These are phyloP conservation scores for Galagoides demidoff DNA, from an alignment of 2,797 vertebrate genomes.

Conservation along the genomic window DNA sequence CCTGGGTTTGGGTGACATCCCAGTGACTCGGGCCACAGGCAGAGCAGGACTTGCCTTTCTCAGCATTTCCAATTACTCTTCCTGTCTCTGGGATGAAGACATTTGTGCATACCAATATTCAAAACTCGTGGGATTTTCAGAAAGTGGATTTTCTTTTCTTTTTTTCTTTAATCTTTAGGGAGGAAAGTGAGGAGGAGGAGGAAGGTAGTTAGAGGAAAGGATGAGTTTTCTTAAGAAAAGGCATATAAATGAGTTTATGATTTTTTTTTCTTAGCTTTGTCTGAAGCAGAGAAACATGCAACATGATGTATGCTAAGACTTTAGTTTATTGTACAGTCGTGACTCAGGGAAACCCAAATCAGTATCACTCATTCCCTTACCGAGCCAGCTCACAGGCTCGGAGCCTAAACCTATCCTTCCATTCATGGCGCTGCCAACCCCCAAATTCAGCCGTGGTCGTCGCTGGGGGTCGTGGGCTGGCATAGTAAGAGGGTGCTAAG, in stretches of 20 bases:
- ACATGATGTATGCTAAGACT: not conserved
- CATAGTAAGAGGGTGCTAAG: constrained; percentile 72
- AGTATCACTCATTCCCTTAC: not conserved
- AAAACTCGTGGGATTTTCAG: not conserved
- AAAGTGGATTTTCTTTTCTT: not conserved
- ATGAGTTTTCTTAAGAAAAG: not conserved
- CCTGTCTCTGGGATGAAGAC: constrained; percentile 1
- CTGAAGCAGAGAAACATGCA: not conserved
- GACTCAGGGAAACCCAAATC: not conserved
- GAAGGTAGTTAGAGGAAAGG: not conserved
- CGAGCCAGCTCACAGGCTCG: constrained; percentile 30
- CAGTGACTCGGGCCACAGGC: constrained; percentile 6
- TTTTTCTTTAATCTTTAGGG: not conserved
- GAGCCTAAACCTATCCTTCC: not conserved
- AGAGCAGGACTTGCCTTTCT: not conserved
- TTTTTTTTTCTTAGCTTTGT: not conserved
- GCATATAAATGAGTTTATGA: not conserved
- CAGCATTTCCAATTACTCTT: not conserved
- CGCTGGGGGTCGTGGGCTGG: not conserved
- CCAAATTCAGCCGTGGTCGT: constrained; percentile 29
- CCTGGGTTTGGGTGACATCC: not conserved
- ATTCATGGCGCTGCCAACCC: constrained; percentile 25
- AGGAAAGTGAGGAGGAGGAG: not conserved
- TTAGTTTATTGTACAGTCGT: not conserved
- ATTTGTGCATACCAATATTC: not conserved